These are phyloP conservation scores for Crocallis elinguaria DNA, from an alignment of 2,888 invertebrate species.

Conservation along the genomic window DNA sequence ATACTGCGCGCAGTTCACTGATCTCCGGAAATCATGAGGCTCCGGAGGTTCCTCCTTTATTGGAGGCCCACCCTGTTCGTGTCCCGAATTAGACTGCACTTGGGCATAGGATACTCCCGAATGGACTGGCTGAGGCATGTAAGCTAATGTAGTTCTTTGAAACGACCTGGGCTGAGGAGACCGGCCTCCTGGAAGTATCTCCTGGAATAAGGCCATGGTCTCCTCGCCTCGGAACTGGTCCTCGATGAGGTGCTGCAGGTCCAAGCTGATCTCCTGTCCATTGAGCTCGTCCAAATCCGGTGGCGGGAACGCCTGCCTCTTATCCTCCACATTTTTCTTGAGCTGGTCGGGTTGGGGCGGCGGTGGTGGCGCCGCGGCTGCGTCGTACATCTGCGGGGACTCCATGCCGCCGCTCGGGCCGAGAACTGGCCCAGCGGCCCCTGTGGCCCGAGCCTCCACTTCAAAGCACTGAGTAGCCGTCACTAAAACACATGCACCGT, in stretches of 20 bases:
- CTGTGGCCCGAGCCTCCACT: conserved; percentile 79
- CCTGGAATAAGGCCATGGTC: conserved; percentile 91
- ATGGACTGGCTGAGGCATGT: conserved; percentile 97
- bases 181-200: conserved; percentile 88
- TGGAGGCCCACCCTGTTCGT: conserved; percentile 89
- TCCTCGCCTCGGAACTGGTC: conserved; percentile 94
- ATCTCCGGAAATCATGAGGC: conserved; percentile 89
- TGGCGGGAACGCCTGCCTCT: conserved; percentile 90
- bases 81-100: conserved; percentile 81
- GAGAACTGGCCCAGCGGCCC: conserved; percentile 76
- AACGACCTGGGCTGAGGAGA: conserved; percentile 78
- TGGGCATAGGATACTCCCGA: conserved; percentile 88
- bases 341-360: conserved; percentile 85
- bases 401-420: conserved; percentile 88
- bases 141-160: conserved; percentile 91
- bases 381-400: conserved; percentile 95
- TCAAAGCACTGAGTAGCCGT: conserved; percentile 77
- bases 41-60: conserved; percentile 95
- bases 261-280: conserved; percentile 96
- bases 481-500: conserved; percentile 75
- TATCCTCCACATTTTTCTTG: conserved; percentile 86
- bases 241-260: conserved; percentile 96
- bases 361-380: conserved; percentile 86
- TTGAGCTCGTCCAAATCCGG: conserved; percentile 95
- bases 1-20: conserved; percentile 85